Evolutionary conservation across 2,797 vertebrate species (phyloP).

Genomic region (Melanotaenia boesemani): DNA sequence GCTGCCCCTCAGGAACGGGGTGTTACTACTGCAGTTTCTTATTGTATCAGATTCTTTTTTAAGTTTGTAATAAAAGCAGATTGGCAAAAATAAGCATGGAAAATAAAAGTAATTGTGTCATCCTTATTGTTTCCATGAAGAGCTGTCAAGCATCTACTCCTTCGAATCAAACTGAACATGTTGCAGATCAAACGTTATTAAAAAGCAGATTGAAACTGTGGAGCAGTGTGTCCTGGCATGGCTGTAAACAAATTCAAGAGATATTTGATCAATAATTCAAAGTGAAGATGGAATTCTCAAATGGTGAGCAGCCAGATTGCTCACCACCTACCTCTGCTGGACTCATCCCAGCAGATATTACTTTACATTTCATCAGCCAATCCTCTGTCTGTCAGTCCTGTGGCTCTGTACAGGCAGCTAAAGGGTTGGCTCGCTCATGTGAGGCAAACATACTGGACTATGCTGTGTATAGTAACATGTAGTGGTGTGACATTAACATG

Average conservation of each 20-base stretch:
- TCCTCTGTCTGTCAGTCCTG: neutral
- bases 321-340: conserved; percentile 66
- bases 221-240: conserved; percentile 24
- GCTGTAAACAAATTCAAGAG: conserved; percentile 63
- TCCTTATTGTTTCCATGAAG: conserved; percentile 46
- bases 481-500: conserved; percentile 62
- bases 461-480: conserved; percentile 37
- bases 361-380: conserved; percentile 74
- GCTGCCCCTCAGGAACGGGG: conserved; percentile 73
- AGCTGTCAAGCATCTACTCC: neutral
- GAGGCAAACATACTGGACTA: neutral
- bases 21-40: conserved; percentile 94
- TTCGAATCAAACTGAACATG: neutral
- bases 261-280: conserved; percentile 76
- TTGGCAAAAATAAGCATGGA: conserved; percentile 78
- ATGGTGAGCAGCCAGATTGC: conserved; percentile 56
- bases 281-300: conserved; percentile 49
- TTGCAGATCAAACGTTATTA: conserved; percentile 23
- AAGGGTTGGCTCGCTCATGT: conserved; percentile 25
- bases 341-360: conserved; percentile 62
- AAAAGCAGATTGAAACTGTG: conserved; percentile 6
- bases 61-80: conserved; percentile 98
- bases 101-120: conserved; percentile 63
- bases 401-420: conserved; percentile 8
- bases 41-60: conserved; percentile 97